Evolutionary conservation across 2,797 vertebrate species (phyloP).

Genomic region (Sphenodon punctatus): DNA sequence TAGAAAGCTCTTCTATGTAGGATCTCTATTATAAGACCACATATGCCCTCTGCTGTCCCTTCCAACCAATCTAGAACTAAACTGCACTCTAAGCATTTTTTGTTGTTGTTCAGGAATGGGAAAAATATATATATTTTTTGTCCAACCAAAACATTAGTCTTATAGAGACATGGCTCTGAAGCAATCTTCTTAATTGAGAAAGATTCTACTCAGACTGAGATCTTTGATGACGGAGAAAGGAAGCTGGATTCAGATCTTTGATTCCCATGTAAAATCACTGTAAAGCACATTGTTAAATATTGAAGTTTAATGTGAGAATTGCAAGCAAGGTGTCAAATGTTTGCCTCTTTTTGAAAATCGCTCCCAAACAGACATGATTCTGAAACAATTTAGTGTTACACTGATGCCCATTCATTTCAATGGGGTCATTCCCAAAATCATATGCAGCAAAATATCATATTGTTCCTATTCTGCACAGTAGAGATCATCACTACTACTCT

Average conservation of each 20-base stretch:
- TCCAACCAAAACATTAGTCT: neutral
- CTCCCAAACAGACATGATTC: neutral
- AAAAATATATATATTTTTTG: neutral
- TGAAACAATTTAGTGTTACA: no score
- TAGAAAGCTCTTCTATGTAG: neutral
- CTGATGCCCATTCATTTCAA: no score
- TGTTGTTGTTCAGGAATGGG: neutral
- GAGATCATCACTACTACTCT: no score
- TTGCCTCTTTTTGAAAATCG: neutral
- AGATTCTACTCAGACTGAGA: neutral
- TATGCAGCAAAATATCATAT: neutral
- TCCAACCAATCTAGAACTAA: neutral
- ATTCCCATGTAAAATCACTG: neutral
- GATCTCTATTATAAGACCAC: slow-evolving; percentile 33
- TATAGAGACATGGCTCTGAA: neutral
- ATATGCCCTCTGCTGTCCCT: slow-evolving; percentile 66
- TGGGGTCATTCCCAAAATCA: no score
- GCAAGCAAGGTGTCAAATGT: neutral
- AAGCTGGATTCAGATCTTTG: neutral
- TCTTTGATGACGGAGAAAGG: no score
- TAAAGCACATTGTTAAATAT: neutral
- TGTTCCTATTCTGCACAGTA: neutral
- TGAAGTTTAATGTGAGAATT: neutral
- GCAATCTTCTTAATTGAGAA: neutral
- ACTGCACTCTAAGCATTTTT: neutral